Evolutionary conservation across 1,140 invertebrate species (phyloP), one percentile per base, ranked within the genome.

Genomic region (Diabrotica undecimpunctata): DNA sequence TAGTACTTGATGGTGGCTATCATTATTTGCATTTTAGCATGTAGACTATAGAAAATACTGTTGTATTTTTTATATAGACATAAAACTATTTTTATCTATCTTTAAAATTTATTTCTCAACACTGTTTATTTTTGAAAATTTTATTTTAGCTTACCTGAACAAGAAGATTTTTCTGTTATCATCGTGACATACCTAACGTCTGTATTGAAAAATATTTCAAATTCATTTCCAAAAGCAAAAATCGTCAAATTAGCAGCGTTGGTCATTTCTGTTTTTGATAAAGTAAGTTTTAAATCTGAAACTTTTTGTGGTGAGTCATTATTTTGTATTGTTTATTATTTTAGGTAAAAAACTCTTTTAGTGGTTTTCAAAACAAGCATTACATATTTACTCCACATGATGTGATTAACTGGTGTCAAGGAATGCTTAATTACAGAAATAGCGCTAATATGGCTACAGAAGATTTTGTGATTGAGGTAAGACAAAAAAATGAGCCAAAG

Each of bases 371-470:
- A 64, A 81, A 85, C 62, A 83, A 82, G 62, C 88, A 90, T 74
- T 90, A 90, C 72, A 70, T 82, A 14, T 90, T 90, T 73, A 77
- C 72, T 62, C 74, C 73, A n/a, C 74, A 79, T 61, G 90, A 94
- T 76, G 75, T 95, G 35, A 90, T 86, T 11, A 78, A 80, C 46
- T 94, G 88, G 90, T 87, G 87, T 66, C 79, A 86, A 12, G 84
- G 85, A 63, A 78, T 94, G 10, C 80, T 87, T 50, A 82, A 87
- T 66, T 90, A 91, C 76, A 76, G 78, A 54, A 74, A 70, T 35
- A 53, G 37, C 50, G 53, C 56, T 36, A 53, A 10, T 14, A 38
- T 41, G 3, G 54, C 62, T 9, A 39, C 51, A 13, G 68, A 69
- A 37, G 14, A 10, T 7, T 41, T 25, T 54, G 50, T 64, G 5